Base-by-base conservation (phyloP, 2,113 vertebrate species). In the Loxodonta africana region DNA sequence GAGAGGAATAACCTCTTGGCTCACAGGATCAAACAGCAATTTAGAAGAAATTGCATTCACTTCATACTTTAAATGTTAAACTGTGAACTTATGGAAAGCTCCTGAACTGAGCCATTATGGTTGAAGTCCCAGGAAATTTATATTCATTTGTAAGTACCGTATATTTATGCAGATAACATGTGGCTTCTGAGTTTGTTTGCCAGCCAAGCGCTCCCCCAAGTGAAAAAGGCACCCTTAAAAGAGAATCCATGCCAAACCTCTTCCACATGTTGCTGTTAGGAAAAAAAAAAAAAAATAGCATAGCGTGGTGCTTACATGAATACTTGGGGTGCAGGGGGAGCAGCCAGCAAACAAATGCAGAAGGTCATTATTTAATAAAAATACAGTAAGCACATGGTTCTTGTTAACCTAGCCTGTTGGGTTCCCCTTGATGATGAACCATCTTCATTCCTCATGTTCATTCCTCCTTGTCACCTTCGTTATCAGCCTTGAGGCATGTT, bases 31-130 rank as follows among this genome's bases (percentile, higher is more conserved):
- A 98, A 98, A 90, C 0, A 98, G 95, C 97, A 98, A 98, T 98
- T 97, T 97, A 91, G 96, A 97, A 93, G 84, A 98, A 97, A 97
- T 88, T 96, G 73, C 30, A 51, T 96, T 77, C 11, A 37, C 84
- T 91, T 96, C 95, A 97, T 97, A 95, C 26, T 97, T 97, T 96
- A 2, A 95, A 53, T 95, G 97, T 98, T 98, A 97, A 98, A 96
- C 96, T 97, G 88, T 97, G 98, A 98, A 96, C 74, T 88, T 95
- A 1, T n/a, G 90, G 95, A 97, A 89, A 60, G 82, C 60, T 7
- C 0, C 46, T 85, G 67, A 92, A 12, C 89, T 94, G 95, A 97
- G 15, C 89, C n/a, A 69, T 41, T 92, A 44, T 51, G 0, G 2
- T 30, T 57, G 76, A 11, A 2, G n/a, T 12, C 83, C 73, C 41